A percentile compares a stretch with the other conserved stretches of the same genome.
Evolutionary conservation across 2,797 vertebrate genomes (phyloP).

Genomic region (Oreochromis grahami): DNA sequence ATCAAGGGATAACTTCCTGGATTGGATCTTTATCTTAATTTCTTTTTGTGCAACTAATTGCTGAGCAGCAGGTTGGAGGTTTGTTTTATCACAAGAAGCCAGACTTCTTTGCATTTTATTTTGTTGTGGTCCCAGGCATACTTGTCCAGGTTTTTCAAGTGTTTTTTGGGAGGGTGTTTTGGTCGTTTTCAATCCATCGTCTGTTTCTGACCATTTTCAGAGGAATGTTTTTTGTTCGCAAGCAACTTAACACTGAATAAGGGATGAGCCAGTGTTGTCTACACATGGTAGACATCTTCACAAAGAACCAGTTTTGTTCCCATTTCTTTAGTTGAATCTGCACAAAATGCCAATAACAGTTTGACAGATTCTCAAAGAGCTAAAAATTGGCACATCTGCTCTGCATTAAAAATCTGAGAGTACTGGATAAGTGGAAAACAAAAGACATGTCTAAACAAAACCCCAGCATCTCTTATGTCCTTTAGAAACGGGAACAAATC

Average conservation of each 20-base stretch:
- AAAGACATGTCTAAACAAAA: neutral
- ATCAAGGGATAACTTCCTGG: neutral
- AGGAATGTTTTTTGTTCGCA: neutral
- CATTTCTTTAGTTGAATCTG: neutral
- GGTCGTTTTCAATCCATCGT: neutral
- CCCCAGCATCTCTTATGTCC: neutral
- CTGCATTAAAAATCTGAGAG: neutral
- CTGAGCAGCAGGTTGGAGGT: neutral
- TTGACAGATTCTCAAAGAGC: neutral
- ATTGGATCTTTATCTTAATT: neutral
- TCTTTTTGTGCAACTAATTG: neutral
- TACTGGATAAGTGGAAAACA: neutral
- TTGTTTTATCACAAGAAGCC: neutral
- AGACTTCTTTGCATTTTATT: neutral
- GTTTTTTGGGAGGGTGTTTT: accelerated
- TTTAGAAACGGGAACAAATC: neutral
- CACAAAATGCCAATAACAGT: neutral
- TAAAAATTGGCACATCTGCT: neutral
- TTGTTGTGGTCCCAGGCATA: neutral
- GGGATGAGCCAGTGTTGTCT: neutral
- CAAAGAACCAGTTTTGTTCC: neutral
- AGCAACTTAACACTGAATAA: neutral
- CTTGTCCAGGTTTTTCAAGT: neutral
- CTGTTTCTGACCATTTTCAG: neutral
- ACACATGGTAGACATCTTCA: neutral